Evolutionary conservation across 1,140 invertebrate genomes (phyloP), one percentile per base, ranked within the genome.

Genomic region (Rhyacophila brunnea): DNA sequence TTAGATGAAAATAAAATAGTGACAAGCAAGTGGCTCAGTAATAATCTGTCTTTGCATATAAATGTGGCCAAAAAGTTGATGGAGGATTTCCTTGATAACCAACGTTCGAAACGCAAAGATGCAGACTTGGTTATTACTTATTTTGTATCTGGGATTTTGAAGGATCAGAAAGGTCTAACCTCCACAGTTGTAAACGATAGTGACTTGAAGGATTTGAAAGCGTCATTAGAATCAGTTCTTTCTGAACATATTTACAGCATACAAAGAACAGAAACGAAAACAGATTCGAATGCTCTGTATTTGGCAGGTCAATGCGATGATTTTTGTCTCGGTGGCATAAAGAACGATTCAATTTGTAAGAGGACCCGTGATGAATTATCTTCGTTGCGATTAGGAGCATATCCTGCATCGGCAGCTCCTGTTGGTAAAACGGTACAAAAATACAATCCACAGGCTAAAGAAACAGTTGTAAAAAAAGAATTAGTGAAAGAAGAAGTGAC

Each of bases 171-270:
- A 32, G 35, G 38, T 11, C 7, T 58, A 14, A 15, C 35, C 3
- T 45, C 55, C 7, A 38, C 55, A 4, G 18, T 58, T 14, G 46
- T 58, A 1, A 17, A 50, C 11, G 48, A 58, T 23, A 38, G 18
- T n/a, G 20, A 58, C 32, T 34, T 58, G 14, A 13, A 18, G 18
- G 15, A 19, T 13, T 58, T 50, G 19, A 58, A 58, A 18, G 55
- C 49, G 14, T 32, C 46, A n/a, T 44, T 58, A n/a, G 46, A 58
- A 18, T 17, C 36, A 17, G 23, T 58, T n/a, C 23, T 58, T 7
- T 58, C 55, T 6, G 46, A 58, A 50, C 55, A 58, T 34, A 43
- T 58, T 44, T 58, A 58, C 20, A 51, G 46, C 36, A 50, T 58
- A 44, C 55, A 44, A 11, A 58, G 49, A 19, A 15, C 35, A 7